Conservation (phyloP, 1,140 invertebrate genomes). For the Diplogasteroides magnus region DNA sequence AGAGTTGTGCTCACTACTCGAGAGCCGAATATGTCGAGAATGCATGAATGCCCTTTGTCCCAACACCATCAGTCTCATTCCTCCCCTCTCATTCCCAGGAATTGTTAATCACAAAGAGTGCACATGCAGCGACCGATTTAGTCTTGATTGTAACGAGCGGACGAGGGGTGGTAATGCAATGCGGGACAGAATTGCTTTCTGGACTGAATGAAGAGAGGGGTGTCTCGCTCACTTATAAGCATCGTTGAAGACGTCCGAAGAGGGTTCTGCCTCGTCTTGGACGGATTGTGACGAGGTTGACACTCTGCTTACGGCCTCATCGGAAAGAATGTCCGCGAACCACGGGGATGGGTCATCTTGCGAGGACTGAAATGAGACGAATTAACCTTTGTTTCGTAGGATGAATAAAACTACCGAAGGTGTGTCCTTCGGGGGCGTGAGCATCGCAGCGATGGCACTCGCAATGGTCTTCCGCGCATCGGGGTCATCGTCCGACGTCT, state of each 20-base stretch:
- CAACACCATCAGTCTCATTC: too few species aligned
- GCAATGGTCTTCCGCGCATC: conserved; percentile 41
- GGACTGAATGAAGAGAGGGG: too few species aligned
- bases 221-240: conserved; percentile 46
- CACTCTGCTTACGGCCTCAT: conserved; percentile 32
- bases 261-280: conserved; percentile 37
- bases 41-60: too few species aligned
- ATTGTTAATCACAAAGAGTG: too few species aligned
- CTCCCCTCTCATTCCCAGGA: too few species aligned
- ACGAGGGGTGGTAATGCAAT: too few species aligned
- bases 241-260: conserved; percentile 42
- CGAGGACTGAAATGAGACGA: conserved; percentile 35
- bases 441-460: conserved; percentile 38
- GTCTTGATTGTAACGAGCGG: too few species aligned
- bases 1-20: too few species aligned
- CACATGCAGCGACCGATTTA: too few species aligned
- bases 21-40: too few species aligned
- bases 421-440: conserved; percentile 32
- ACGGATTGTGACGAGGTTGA: conserved; percentile 37
- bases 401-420: conserved; percentile 34
- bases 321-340: conserved; percentile 38
- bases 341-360: conserved; percentile 25
- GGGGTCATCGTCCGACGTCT: conserved; percentile 53
- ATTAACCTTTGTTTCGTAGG: conserved; percentile 2
- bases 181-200: too few species aligned